Base-by-base conservation (phyloP, 1,140 invertebrate genomes). In the Danaus melanippus region DNA sequence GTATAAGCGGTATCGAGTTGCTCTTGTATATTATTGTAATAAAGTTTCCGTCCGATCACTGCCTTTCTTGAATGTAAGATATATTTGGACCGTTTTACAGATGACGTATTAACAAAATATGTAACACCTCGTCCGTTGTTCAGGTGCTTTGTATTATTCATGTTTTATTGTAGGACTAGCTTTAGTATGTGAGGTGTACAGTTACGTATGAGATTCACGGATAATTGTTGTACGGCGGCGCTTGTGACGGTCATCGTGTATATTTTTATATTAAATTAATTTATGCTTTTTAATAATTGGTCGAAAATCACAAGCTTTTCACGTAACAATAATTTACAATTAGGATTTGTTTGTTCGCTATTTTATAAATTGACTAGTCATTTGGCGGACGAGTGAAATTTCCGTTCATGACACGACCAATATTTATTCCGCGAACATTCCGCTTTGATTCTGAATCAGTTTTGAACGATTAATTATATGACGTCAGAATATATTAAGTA, bases 141-240 rank as follows among this genome's bases (percentile, higher is more conserved):
- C 6, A 32, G 21, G 21, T 32, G 21, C 21, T 32, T 32, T 32
- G 41, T 45, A 17, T 10, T 52, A 8, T 21, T 45, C 21, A 32
- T 32, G 21, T 32, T 32, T 32, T 32, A 32, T 32, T 5, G 6
- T 32, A 32, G 7, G 21, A 61, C 61, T 66, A 60, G 53, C 50
- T 56, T 43, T 67, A 61, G 61, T 63, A 64, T 72, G 66, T 74
- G 71, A 67, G 71, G 57, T 85, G 82, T 86, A 86, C 83, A 86
- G 83, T 86, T 86, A 86, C 83, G 78, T 71, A 81, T 86, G 83
- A 86, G 83, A 86, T 86, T 86, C 70, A 65, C 71, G 67, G 44
- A 57, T 62, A 66, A 65, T 71, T 72, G 67, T 71, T 84, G 78
- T 83, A 83, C 73, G 82, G 72, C 66, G 59, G 43, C n/a, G n/a